phyloP scores from a whole-genome alignment of 2,113 vertebrate genomes.

The Sterna hirundo region DNA sequence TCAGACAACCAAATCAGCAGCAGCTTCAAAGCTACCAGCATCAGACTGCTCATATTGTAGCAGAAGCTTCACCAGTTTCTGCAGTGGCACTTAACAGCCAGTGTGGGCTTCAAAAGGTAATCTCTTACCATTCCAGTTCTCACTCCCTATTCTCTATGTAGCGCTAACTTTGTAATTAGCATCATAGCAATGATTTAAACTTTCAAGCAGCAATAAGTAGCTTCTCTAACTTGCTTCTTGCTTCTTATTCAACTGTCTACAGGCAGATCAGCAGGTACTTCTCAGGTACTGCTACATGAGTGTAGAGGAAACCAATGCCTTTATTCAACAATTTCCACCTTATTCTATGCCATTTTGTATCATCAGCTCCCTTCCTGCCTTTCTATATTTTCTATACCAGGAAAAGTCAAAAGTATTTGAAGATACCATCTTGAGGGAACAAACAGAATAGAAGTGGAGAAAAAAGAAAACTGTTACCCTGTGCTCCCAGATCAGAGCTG shows the following conservation, averaged over 20 bases:
- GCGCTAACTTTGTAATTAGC: background rate
- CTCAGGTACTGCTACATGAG: background rate
- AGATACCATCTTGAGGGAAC: background rate
- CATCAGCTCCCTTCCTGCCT: background rate
- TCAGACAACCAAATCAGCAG: slow-evolving; percentile 57
- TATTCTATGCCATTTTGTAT: background rate
- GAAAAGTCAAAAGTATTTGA: background rate
- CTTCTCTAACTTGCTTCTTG: slow-evolving; percentile 4
- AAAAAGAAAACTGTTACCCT: background rate
- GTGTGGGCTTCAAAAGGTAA: slow-evolving; percentile 18
- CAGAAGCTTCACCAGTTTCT: slow-evolving; percentile 16
- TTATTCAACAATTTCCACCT: background rate
- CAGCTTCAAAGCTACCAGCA: slow-evolving; percentile 52
- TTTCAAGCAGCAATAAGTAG: background rate
- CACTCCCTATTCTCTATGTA: background rate
- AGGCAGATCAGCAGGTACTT: background rate
- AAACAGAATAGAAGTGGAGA: background rate
- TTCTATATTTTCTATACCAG: background rate
- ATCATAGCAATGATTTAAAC: background rate
- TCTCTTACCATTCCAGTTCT: background rate
- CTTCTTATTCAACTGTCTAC: background rate
- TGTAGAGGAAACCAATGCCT: background rate
- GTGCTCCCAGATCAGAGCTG: background rate
- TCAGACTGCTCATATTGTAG: slow-evolving; percentile 46
- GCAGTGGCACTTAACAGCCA: slow-evolving; percentile 36